Conservation (phyloP, 2,888 invertebrate species). For the Petrolisthes cinctipes region DNA sequence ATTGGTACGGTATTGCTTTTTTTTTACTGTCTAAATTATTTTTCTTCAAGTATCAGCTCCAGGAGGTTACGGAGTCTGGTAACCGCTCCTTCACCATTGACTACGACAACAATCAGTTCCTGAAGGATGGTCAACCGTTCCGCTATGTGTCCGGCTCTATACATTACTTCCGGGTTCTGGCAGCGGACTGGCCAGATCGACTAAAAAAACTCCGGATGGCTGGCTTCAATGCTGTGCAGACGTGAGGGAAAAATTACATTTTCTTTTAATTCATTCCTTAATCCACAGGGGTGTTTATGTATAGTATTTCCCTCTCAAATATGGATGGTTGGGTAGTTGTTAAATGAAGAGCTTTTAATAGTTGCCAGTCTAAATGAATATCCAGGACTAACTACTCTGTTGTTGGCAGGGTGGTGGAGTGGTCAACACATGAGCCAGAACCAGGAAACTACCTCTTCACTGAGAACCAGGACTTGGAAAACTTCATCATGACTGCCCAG, state of each 20-base stretch:
- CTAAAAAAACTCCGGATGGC: conserved; percentile 72
- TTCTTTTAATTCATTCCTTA: too few species aligned
- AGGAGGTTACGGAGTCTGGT: too few species aligned
- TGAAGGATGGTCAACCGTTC: conserved; percentile 71
- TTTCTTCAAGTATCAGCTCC: too few species aligned
- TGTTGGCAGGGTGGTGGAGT: conserved; percentile 68
- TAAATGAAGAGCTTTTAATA: background rate
- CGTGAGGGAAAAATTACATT: conserved; percentile 68
- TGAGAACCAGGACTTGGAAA: conserved; percentile 70
- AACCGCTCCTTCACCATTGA: conserved; percentile 50
- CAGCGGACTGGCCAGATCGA: conserved; percentile 73
- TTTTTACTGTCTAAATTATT: too few species aligned
- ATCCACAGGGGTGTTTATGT: too few species aligned
- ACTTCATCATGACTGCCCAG: conserved; percentile 71
- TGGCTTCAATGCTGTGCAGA: conserved; percentile 73
- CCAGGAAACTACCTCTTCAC: conserved; percentile 69
- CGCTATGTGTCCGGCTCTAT: conserved; percentile 74
- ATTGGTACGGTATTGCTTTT: too few species aligned
- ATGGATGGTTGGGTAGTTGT: background rate
- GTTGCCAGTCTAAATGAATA: background rate
- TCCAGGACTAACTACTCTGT: too few species aligned
- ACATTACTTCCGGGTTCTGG: conserved; percentile 73
- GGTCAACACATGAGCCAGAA: conserved; percentile 71
- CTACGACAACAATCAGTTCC: conserved; percentile 57
- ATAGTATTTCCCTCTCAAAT: conserved; percentile 5